Percentiles rank a stretch among this genome's conserved stretches.
Evolutionary conservation across 92 coral and sea anemone genomes (phyloP).

Genomic region (Epizoanthus ramosus): DNA sequence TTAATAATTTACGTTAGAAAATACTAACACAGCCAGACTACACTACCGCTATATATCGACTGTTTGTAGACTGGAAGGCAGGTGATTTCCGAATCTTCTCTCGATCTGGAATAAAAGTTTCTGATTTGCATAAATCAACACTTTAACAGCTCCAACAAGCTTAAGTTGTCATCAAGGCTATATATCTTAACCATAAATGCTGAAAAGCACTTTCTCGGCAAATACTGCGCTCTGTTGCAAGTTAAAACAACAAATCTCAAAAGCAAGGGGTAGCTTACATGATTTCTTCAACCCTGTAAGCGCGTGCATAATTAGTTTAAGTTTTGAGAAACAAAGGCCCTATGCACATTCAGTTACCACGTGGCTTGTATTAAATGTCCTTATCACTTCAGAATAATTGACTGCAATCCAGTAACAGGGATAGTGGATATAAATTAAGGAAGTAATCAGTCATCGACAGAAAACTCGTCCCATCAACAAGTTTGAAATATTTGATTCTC

Average conservation of each 20-base stretch:
- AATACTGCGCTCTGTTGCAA: constrained; percentile 6
- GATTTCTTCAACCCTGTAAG: constrained; percentile 21
- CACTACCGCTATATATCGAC: constrained; percentile 5
- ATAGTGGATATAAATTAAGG: constrained; percentile 43
- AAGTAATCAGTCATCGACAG: constrained; percentile 44
- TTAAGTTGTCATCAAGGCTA: constrained; percentile 23
- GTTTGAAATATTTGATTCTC: constrained; percentile 16
- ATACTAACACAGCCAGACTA: background rate
- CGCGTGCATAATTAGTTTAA: constrained; percentile 61
- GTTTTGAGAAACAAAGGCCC: constrained; percentile 51
- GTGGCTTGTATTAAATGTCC: constrained; percentile 60
- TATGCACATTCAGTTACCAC: constrained; percentile 52
- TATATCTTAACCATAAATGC: constrained; percentile 33
- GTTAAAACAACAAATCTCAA: background rate
- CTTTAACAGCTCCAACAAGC: constrained; percentile 41
- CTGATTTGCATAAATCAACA: constrained; percentile 49
- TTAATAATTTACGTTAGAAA: background rate
- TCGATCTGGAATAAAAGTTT: background rate
- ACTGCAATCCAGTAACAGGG: constrained; percentile 55
- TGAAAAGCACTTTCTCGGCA: constrained; percentile 10
- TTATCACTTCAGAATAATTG: constrained; percentile 67
- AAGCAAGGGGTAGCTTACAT: background rate
- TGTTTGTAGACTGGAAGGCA: background rate
- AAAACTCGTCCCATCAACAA: constrained; percentile 31
- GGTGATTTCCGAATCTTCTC: constrained; percentile 34